Conservation (phyloP, 1,140 invertebrate genomes). For the Apis cerana region DNA sequence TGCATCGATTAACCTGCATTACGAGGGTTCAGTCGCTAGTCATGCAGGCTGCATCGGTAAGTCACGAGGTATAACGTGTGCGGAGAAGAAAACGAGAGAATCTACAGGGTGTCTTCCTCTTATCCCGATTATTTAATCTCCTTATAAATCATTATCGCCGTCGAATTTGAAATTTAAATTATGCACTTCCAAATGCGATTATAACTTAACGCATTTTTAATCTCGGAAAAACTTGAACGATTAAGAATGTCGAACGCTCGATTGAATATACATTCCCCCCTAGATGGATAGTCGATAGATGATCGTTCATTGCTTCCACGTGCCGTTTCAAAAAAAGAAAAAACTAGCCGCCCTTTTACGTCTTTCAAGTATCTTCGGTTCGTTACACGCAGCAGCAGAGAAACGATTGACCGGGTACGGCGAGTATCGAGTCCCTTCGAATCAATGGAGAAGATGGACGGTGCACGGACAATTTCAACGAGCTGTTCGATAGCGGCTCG, state of each 20-base stretch:
- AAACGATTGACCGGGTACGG: conserved; percentile 20
- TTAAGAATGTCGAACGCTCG: background rate
- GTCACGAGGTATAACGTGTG: conserved; percentile 59
- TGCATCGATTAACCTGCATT: conserved; percentile 75
- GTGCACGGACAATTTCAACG: conserved; percentile 28
- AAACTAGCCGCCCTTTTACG: conserved; percentile 14
- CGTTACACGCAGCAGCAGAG: background rate
- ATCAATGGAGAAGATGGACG: background rate
- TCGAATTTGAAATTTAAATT: background rate
- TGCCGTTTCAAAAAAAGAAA: background rate
- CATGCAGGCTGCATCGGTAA: conserved; percentile 67
- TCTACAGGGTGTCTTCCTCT: conserved; percentile 21
- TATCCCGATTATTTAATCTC: background rate
- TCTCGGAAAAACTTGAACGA: background rate
- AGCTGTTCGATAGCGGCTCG: background rate
- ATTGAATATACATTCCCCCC: background rate
- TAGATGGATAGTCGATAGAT: background rate
- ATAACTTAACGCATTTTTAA: too few relatives aligned
- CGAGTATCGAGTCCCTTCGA: background rate
- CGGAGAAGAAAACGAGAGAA: conserved; percentile 33
- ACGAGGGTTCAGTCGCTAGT: conserved; percentile 63
- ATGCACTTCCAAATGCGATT: too few relatives aligned
- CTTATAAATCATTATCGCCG: background rate
- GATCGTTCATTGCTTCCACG: conserved; percentile 11
- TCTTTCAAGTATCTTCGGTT: conserved; percentile 3